These are phyloP conservation scores for Corythaixoides concolor DNA, from an alignment of 2,113 vertebrate species.

Conservation along the genomic window DNA sequence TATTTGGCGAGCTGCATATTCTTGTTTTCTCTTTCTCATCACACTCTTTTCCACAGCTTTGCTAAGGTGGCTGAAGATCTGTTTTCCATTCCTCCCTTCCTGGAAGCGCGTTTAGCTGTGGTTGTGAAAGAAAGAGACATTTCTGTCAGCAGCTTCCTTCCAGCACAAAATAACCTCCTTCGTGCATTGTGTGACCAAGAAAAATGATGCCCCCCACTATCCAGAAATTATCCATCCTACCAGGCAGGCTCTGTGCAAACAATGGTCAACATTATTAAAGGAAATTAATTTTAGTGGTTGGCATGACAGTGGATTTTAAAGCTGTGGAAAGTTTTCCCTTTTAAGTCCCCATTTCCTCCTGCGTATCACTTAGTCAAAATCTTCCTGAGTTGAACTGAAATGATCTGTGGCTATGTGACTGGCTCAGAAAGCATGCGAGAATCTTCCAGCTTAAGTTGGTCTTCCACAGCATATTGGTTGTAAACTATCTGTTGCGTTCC, in stretches of 20 bases:
- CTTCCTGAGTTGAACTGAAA: neutral
- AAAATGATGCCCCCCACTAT: neutral
- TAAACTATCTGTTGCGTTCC: neutral
- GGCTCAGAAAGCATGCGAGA: neutral
- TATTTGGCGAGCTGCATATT: neutral
- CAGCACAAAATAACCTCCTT: neutral
- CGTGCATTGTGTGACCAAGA: neutral
- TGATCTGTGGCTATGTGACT: neutral
- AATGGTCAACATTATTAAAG: neutral
- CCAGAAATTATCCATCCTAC: neutral
- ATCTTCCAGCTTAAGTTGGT: neutral
- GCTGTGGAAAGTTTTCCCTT: neutral
- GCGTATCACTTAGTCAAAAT: neutral
- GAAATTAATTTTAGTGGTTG: neutral
- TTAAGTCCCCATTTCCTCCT: neutral
- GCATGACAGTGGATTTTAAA: neutral
- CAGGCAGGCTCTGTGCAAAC: neutral
- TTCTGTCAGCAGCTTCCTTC: conserved; percentile 42
- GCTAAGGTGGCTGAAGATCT: conserved; percentile 17
- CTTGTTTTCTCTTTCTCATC: conserved; percentile 31
- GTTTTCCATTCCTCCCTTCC: conserved; percentile 34
- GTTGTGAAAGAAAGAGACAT: conserved; percentile 32
- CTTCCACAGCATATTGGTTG: neutral
- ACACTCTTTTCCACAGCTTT: conserved; percentile 7
- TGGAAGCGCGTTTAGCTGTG: conserved; percentile 1